These are phyloP conservation scores for Anneissia japonica DNA, from an alignment of 35 echinoderm and acorn worm species.

Conservation along the genomic window DNA sequence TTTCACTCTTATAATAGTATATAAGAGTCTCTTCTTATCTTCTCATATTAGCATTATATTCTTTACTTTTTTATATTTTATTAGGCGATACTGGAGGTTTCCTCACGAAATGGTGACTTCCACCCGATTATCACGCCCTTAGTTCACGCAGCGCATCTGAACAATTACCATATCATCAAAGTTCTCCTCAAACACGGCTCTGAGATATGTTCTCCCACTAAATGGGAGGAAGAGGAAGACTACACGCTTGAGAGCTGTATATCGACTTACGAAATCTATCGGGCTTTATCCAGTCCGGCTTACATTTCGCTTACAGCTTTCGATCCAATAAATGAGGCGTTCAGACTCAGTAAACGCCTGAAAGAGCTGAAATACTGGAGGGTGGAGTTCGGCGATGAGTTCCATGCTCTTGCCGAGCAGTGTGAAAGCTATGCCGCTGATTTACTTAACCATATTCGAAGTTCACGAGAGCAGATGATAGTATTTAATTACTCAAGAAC, in stretches of 20 bases:
- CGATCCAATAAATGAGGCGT: constrained; percentile 11
- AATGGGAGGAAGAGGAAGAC: background rate
- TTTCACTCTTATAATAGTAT: too few relatives aligned
- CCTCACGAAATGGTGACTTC: background rate
- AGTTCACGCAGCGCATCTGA: constrained; percentile 5
- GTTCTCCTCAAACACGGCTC: background rate
- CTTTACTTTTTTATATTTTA: background rate
- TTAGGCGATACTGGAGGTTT: background rate
- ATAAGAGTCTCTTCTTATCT: too few relatives aligned
- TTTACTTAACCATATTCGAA: background rate
- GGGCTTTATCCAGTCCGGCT: background rate
- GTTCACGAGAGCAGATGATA: constrained; percentile 1
- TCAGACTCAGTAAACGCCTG: background rate
- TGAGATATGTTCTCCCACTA: background rate
- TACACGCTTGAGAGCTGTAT: constrained; percentile 2
- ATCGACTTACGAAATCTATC: background rate
- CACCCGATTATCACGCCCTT: background rate
- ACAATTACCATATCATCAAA: constrained; percentile 15
- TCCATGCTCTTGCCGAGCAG: background rate
- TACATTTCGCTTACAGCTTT: background rate
- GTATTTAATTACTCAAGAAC: background rate
- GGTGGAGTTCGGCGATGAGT: background rate
- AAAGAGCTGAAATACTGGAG: background rate
- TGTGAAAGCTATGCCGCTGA: constrained; percentile 8
- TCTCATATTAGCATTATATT: too few relatives aligned